A percentile compares a stretch with the other conserved stretches of the same genome.
phyloP scores from a whole-genome alignment of 2,797 vertebrate species.

The Coregonus ussuriensis region DNA sequence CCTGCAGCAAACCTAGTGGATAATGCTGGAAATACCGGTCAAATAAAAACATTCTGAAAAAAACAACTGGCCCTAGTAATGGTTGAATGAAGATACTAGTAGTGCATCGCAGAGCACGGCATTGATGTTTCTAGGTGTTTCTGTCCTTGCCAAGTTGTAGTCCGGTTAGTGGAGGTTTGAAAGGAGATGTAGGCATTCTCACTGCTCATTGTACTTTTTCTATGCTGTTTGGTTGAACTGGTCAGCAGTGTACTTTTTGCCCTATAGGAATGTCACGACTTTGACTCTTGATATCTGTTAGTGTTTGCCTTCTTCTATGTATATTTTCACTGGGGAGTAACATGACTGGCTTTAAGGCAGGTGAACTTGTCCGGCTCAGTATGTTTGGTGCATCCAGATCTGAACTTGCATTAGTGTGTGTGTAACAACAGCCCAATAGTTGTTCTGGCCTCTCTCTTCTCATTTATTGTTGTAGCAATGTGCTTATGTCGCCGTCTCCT shows the following conservation, averaged over 20 bases:
- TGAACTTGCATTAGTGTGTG: slow-evolving; percentile 54
- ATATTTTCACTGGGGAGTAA: slow-evolving; percentile 34
- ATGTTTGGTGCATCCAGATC: slow-evolving; percentile 37
- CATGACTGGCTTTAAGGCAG: slow-evolving; percentile 21
- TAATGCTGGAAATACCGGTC: too few relatives aligned
- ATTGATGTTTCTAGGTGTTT: neutral
- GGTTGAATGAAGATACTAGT: neutral
- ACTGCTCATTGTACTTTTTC: slow-evolving; percentile 20
- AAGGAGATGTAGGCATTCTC: neutral
- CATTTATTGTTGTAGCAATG: neutral
- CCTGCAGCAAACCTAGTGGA: too few relatives aligned
- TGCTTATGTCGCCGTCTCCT: neutral
- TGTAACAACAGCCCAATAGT: neutral
- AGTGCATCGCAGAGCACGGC: slow-evolving; percentile 47
- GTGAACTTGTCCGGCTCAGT: neutral
- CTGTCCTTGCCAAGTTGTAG: neutral
- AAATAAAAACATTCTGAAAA: too few relatives aligned
- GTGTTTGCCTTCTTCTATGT: slow-evolving; percentile 34
- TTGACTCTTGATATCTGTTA: slow-evolving; percentile 22
- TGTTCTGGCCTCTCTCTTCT: neutral
- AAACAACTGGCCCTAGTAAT: neutral
- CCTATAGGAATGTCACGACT: slow-evolving; percentile 37
- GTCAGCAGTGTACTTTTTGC: slow-evolving; percentile 40
- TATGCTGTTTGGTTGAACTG: slow-evolving; percentile 53
- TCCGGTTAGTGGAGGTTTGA: neutral